These are phyloP conservation scores for Oophaga pumilio DNA, from an alignment of 2,113 vertebrate species.

Conservation along the genomic window DNA sequence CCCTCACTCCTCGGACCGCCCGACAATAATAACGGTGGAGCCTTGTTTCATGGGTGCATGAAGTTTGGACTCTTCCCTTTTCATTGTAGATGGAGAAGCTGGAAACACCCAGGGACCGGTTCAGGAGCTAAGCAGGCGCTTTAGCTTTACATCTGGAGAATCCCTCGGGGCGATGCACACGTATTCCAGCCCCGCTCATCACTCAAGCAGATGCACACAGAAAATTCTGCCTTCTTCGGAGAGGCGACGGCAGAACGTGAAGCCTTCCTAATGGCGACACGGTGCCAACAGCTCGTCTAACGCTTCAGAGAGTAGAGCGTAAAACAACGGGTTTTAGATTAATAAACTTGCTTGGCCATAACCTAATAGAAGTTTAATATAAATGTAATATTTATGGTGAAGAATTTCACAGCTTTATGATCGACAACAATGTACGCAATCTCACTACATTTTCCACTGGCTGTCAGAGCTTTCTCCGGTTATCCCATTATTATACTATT, in stretches of 20 bases:
- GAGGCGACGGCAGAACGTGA: neutral
- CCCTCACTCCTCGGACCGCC: too few relatives aligned
- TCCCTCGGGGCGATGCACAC: neutral
- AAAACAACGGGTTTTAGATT: neutral
- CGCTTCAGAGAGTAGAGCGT: neutral
- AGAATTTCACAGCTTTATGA: neutral
- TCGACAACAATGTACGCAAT: neutral
- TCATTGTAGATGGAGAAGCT: neutral
- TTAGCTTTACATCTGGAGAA: neutral
- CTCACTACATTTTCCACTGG: neutral
- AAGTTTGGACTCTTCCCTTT: neutral
- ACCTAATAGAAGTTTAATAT: neutral
- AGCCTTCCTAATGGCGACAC: neutral
- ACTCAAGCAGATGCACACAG: neutral
- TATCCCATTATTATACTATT: neutral
- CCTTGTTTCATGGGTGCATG: too few relatives aligned
- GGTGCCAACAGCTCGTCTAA: neutral
- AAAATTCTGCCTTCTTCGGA: neutral
- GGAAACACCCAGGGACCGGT: neutral
- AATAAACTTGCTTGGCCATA: neutral
- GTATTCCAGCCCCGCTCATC: slow-evolving; percentile 16
- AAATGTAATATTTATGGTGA: neutral
- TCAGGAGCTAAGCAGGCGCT: neutral
- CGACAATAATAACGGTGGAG: too few relatives aligned
- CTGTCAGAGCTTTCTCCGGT: neutral